Percentiles rank a stretch among this genome's conserved stretches.
Conservation (phyloP, 2,888 invertebrate genomes). For the Cyclophora punctaria region DNA sequence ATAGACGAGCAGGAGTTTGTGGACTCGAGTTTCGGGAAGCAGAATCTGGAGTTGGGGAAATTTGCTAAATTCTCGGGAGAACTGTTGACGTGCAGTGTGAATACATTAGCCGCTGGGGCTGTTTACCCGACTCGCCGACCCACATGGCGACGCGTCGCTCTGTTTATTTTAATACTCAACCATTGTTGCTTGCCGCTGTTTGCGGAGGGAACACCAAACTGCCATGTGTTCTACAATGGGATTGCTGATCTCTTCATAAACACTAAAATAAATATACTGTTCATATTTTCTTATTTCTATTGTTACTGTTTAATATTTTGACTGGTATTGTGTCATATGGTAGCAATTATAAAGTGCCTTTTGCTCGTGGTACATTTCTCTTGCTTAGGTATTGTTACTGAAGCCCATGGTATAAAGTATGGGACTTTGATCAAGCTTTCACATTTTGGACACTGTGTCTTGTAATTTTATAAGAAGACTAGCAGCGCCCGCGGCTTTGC, state of each 20-base stretch:
- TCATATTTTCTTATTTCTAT: constrained; percentile 11
- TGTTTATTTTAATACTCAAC: constrained; percentile 74
- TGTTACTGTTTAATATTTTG: neutral
- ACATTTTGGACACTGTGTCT: no score
- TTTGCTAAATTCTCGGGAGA: constrained; percentile 2
- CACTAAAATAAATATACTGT: constrained; percentile 24
- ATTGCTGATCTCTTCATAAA: constrained; percentile 20
- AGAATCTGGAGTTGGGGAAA: constrained; percentile 21
- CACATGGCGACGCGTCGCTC: constrained; percentile 56
- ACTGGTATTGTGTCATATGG: neutral
- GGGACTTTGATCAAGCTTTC: no score
- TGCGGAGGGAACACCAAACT: constrained; percentile 56
- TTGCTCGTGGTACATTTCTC: no score
- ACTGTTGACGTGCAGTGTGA: constrained; percentile 42
- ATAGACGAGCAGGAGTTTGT: constrained; percentile 15
- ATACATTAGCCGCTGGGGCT: constrained; percentile 60
- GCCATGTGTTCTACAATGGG: constrained; percentile 31
- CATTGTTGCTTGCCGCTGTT: constrained; percentile 63
- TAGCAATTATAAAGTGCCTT: neutral
- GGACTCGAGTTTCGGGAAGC: neutral
- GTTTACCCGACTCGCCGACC: constrained; percentile 51
- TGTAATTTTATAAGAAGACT: no score
- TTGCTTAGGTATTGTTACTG: no score
- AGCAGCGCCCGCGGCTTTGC: no score
- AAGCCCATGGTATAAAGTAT: no score